Base-by-base conservation (phyloP, 2,888 invertebrate genomes). In the Melanargia galathea region DNA sequence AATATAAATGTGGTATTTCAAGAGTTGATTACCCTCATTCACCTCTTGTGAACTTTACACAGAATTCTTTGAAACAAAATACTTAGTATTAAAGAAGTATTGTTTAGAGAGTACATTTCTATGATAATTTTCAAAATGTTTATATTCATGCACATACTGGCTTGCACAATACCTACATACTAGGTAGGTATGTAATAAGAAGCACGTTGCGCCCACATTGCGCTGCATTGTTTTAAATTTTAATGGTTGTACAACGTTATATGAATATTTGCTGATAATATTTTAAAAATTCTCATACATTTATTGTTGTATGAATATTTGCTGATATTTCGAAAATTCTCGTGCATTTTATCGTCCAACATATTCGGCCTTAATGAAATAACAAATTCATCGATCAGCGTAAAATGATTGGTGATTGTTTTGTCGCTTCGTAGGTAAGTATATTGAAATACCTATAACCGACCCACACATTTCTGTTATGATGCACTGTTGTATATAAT, bases 341-440 rank as follows among this genome's bases (percentile, higher is more conserved):
- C 24, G 16, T 26, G 6, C 40, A 24, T 55, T 24, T 55, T 43
- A n/a, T 55, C 16, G 35, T 38, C n/a, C 20, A 55, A 55, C 26
- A 55, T 55, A 55, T 43, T 55, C 26, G 40, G 55, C 40, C 24
- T 22, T 52, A 52, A 55, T 55, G 55, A 26, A 55, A 52, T 51
- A 55, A 55, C 55, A 24, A 55, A 55, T 43, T 40, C 55, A 38
- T 40, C 40, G 38, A 40, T 55, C 38, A 40, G 40, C 26, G 33
- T 18, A 20, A 35, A 52, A 35, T 43, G 16, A 55, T 55, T 55
- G 40, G 16, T 24, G 40, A 55, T 43, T 26, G 55, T 43, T 55
- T 55, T 40, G n/a, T 6, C 22, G 33, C 35, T 16, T 8, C 13
- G 54, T 22, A 38, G 22, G 24, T n/a, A n/a, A n/a, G n/a, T n/a